A percentile compares a stretch with the other conserved stretches of the same genome.
phyloP scores from a whole-genome alignment of 2,113 vertebrate genomes.

The Sphyrna mokarran region DNA sequence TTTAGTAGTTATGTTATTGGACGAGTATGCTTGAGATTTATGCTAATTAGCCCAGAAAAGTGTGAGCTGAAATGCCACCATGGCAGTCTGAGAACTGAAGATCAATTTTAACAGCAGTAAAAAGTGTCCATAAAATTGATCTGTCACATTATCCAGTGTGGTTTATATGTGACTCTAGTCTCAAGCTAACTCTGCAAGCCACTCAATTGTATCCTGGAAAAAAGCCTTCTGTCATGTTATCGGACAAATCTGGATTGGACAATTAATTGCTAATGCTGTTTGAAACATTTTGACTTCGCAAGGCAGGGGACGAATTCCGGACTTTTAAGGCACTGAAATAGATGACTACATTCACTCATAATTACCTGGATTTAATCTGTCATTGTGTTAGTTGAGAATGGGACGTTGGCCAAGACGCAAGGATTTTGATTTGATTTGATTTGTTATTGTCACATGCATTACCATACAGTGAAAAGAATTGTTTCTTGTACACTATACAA shows the following conservation, averaged over 20 bases:
- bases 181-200: not conserved
- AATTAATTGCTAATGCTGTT: not conserved
- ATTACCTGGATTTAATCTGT: not conserved
- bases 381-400: not conserved
- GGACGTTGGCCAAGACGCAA: not conserved
- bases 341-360: not conserved
- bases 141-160: not conserved
- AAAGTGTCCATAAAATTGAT: not conserved
- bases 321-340: not conserved
- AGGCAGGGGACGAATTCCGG: not conserved
- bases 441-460: too few species aligned
- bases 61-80: not conserved
- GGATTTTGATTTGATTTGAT: too few species aligned
- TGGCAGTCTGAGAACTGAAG: not conserved
- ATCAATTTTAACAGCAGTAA: not conserved
- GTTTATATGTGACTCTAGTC: not conserved
- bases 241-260: not conserved
- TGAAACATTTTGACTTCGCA: not conserved
- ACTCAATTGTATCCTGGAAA: not conserved
- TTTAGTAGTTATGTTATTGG: not conserved
- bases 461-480: too few species aligned
- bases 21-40: not conserved
- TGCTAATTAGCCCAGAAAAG: not conserved
- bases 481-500: too few species aligned
- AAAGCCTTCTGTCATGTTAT: not conserved